Evolutionary conservation across 2,888 invertebrate species (phyloP).

Genomic region (Automeris io): DNA sequence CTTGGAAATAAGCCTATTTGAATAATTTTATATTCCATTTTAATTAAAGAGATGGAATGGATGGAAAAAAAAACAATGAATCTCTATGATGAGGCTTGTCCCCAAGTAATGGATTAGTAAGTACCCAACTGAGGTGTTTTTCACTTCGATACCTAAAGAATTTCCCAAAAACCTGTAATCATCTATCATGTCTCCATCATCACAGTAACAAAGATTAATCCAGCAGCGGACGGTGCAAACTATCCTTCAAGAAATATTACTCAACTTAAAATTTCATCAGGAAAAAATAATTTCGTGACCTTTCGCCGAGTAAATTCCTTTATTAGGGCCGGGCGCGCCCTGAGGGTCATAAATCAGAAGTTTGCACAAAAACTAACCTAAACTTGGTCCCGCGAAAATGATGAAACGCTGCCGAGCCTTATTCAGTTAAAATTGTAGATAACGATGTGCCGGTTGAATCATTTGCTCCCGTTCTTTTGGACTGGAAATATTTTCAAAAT

Average conservation of each 20-base stretch:
- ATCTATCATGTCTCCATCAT: too few relatives aligned
- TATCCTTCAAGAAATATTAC: constrained; percentile 24
- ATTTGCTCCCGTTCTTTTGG: too few relatives aligned
- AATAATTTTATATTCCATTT: too few relatives aligned
- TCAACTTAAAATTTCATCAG: constrained; percentile 24
- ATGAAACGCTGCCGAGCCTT: constrained; percentile 61
- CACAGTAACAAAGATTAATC: constrained; percentile 3
- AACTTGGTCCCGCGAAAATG: constrained; percentile 63
- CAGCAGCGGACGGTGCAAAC: constrained; percentile 7
- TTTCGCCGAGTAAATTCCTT: constrained; percentile 52
- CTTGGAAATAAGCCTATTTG: too few relatives aligned
- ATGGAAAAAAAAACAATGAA: too few relatives aligned
- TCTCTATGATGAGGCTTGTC: too few relatives aligned
- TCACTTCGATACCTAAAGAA: too few relatives aligned
- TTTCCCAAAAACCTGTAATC: too few relatives aligned
- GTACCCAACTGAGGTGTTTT: too few relatives aligned
- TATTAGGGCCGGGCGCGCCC: constrained; percentile 49
- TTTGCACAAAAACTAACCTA: constrained; percentile 67
- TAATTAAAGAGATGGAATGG: too few relatives aligned
- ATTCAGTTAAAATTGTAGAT: constrained; percentile 66
- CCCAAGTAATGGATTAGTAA: too few relatives aligned
- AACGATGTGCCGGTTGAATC: constrained; percentile 54
- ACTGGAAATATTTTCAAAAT: too few relatives aligned
- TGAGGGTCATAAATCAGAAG: constrained; percentile 63
- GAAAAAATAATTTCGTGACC: constrained; percentile 50